Percentiles rank a stretch among this genome's conserved stretches.
phyloP scores from a whole-genome alignment of 2,888 invertebrate genomes.

The Kryphioiulus occultus region DNA sequence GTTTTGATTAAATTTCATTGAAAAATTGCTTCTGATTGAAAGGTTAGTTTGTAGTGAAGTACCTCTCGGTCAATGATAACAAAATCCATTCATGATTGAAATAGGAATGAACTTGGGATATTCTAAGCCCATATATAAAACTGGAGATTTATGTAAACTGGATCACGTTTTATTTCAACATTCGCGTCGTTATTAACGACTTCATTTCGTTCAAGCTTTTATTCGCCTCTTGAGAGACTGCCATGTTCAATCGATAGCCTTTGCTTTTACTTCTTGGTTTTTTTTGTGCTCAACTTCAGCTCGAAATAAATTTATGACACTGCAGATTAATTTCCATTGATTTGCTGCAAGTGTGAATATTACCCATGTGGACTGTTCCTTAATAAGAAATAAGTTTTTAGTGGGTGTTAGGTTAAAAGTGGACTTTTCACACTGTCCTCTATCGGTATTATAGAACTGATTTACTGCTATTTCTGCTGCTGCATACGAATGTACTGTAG shows the following conservation, averaged over 20 bases:
- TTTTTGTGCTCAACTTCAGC: slow-evolving; percentile 16
- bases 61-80: neutral
- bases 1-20: too few relatives aligned
- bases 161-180: slow-evolving; percentile 8
- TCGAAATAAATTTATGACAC: neutral
- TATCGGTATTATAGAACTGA: too few relatives aligned
- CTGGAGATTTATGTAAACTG: neutral
- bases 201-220: slow-evolving; percentile 2
- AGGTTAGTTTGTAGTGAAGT: neutral
- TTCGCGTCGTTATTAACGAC: neutral
- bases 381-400: too few relatives aligned
- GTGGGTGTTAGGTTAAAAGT: too few relatives aligned
- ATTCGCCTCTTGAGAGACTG: neutral
- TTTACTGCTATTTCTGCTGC: too few relatives aligned
- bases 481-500: too few relatives aligned
- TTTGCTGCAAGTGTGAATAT: too few relatives aligned
- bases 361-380: too few relatives aligned
- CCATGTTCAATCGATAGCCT: neutral
- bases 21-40: too few relatives aligned
- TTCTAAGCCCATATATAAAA: neutral
- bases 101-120: neutral
- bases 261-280: neutral
- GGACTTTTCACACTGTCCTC: too few relatives aligned
- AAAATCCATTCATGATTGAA: neutral
- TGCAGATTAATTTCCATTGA: neutral